phyloP scores from a whole-genome alignment of 2,113 vertebrate genomes.

The Oncorhynchus clarkii region DNA sequence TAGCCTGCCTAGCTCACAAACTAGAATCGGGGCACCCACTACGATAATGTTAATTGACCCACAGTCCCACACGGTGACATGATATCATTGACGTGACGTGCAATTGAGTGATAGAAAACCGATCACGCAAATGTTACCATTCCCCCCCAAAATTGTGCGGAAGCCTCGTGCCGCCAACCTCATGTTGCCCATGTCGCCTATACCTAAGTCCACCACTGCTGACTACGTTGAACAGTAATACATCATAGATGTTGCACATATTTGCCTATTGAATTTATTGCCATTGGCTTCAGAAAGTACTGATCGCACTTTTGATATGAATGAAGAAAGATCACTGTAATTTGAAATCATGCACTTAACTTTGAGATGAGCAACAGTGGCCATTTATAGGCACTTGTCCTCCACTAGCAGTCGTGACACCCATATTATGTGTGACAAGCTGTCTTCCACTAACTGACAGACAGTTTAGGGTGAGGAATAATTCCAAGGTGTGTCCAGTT shows the following conservation, averaged over 20 bases:
- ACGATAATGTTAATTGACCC: no score
- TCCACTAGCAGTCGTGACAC: not conserved
- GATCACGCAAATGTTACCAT: no score
- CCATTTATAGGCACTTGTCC: not conserved
- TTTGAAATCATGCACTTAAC: not conserved
- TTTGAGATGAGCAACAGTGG: not conserved
- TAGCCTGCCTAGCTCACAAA: no score
- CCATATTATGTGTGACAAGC: constrained; percentile 10
- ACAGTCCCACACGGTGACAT: no score
- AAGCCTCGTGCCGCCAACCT: no score
- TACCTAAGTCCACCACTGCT: no score
- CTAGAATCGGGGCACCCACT: no score
- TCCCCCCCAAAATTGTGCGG: no score
- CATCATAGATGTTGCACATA: not conserved
- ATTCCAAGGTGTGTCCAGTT: constrained; percentile 42
- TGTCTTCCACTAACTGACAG: constrained; percentile 4
- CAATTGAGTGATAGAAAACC: no score
- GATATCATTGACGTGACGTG: no score
- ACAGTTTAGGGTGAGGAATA: constrained; percentile 28
- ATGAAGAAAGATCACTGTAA: not conserved
- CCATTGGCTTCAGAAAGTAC: not conserved
- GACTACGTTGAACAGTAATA: not conserved
- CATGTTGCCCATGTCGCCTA: no score
- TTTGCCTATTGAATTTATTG: not conserved
- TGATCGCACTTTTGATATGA: not conserved